A percentile compares a stretch with the other conserved stretches of the same genome.
phyloP scores from a whole-genome alignment of 2,113 vertebrate species.

The Dinomys branickii region DNA sequence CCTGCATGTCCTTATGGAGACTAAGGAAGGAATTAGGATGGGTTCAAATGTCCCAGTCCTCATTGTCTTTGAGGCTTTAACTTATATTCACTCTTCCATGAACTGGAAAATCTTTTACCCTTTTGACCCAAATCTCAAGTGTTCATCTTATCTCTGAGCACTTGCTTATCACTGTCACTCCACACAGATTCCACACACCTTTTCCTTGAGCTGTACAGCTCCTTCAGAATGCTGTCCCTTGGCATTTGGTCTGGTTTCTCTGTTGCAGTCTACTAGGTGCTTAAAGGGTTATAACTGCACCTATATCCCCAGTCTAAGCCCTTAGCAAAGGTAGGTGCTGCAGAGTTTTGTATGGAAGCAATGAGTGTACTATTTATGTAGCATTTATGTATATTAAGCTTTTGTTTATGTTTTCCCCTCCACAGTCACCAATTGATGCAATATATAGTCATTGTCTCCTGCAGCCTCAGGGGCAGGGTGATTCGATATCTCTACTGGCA shows the following conservation, averaged over 20 bases:
- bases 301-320: not conserved
- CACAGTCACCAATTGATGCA: not conserved
- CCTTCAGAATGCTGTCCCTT: not conserved
- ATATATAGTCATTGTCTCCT: not conserved
- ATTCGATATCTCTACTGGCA: not conserved
- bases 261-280: not conserved
- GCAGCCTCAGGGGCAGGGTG: not conserved
- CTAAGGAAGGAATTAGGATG: conserved; percentile 82
- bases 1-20: conserved; percentile 68
- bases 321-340: not conserved
- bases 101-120: not conserved
- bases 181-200: not conserved
- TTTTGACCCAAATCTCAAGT: not conserved
- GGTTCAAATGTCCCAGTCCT: not conserved
- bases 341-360: not conserved
- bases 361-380: too few species aligned
- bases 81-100: rapidly evolving
- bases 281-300: not conserved
- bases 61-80: not conserved
- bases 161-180: not conserved
- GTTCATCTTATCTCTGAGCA: not conserved
- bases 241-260: not conserved
- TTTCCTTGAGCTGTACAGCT: not conserved
- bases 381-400: not conserved
- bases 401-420: not conserved